Conservation (phyloP, 2,888 invertebrate genomes). For the Lithophane socia region DNA sequence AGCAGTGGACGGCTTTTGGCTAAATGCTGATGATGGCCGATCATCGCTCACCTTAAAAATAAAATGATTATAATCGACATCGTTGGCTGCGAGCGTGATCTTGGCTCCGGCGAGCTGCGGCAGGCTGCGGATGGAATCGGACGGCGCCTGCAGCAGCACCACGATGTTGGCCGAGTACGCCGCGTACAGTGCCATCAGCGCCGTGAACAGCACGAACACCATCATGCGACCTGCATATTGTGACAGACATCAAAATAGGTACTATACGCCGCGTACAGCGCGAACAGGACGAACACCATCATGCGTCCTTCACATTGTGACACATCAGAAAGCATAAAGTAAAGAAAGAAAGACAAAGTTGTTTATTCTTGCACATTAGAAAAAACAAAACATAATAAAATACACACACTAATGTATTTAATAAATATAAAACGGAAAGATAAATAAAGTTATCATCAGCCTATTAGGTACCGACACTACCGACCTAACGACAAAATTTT, state of each 20-base stretch:
- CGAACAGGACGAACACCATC: not conserved
- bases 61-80: conserved; percentile 91
- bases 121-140: conserved; percentile 89
- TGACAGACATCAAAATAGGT: not conserved
- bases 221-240: conserved; percentile 80
- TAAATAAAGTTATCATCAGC: too few relatives aligned
- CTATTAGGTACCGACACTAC: too few relatives aligned
- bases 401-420: too few relatives aligned
- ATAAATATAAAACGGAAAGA: too few relatives aligned
- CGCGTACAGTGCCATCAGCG: conserved; percentile 91
- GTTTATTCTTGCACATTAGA: too few relatives aligned
- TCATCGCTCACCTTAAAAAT: conserved; percentile 86
- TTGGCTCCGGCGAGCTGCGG: conserved; percentile 90
- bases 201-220: conserved; percentile 77
- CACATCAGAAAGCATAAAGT: not conserved
- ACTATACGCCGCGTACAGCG: not conserved
- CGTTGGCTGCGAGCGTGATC: conserved; percentile 90
- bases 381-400: too few relatives aligned
- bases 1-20: not conserved
- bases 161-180: conserved; percentile 93
- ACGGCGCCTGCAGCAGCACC: conserved; percentile 92
- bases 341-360: not conserved
- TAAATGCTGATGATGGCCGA: not conserved
- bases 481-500: not conserved
- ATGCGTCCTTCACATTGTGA: not conserved